Conservation (phyloP, 2,797 vertebrate genomes). For the Spinus olivaceus region DNA sequence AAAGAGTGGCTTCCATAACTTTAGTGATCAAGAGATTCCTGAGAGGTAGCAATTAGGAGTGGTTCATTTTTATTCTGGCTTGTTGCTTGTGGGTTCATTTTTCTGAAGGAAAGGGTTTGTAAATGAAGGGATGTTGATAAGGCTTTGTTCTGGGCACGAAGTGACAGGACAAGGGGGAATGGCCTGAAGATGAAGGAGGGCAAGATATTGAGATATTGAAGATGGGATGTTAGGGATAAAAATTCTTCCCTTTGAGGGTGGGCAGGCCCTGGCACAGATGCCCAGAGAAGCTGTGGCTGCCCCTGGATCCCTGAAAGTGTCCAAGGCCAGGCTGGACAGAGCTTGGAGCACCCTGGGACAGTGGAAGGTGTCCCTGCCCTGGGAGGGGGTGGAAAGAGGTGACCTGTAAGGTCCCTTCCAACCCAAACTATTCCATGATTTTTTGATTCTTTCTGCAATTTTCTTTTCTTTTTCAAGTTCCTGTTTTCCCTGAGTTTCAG, state of each 20-base stretch:
- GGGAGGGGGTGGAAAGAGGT: not conserved
- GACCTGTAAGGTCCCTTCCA: not conserved
- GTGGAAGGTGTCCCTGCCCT: not conserved
- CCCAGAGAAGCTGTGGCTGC: not conserved
- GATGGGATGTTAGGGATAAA: not conserved
- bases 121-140: not conserved
- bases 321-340: rapidly evolving
- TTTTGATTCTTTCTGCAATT: not conserved
- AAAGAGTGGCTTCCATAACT: not conserved
- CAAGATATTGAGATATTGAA: not conserved
- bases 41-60: not conserved
- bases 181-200: not conserved
- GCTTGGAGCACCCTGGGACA: rapidly evolving
- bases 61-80: not conserved
- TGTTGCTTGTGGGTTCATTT: not conserved
- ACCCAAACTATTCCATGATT: not conserved
- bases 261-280: rapidly evolving
- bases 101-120: not conserved
- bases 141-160: not conserved
- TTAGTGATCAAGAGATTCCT: not conserved
- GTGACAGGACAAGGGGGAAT: not conserved
- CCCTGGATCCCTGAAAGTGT: not conserved
- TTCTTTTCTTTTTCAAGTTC: not conserved
- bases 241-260: not conserved
- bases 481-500: not conserved